A percentile compares a stretch with the other conserved stretches of the same genome.
These are phyloP conservation scores for Chalcosyrphus nemorum DNA, from an alignment of 2,888 invertebrate genomes.

Conservation along the genomic window DNA sequence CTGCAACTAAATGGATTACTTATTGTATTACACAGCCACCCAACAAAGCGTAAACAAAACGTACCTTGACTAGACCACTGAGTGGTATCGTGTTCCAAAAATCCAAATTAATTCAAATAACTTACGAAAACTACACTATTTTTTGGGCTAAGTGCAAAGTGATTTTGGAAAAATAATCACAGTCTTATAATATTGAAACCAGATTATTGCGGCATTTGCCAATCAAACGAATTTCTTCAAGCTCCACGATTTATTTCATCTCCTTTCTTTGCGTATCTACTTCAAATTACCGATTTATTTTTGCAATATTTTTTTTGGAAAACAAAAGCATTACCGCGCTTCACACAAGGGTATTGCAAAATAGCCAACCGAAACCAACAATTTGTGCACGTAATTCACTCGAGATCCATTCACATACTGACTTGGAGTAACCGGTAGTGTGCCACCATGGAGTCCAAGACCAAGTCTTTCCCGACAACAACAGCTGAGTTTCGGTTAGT, in stretches of 20 bases:
- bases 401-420: constrained; percentile 67
- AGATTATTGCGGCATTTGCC: constrained; percentile 23
- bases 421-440: constrained; percentile 51
- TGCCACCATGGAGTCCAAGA: constrained; percentile 40
- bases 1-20: not conserved
- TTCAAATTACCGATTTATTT: constrained; percentile 14
- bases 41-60: constrained; percentile 22
- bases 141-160: not conserved
- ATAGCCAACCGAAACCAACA: constrained; percentile 16
- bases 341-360: constrained; percentile 31
- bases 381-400: constrained; percentile 51
- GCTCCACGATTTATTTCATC: constrained; percentile 1
- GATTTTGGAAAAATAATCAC: not conserved
- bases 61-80: constrained; percentile 43
- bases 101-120: constrained; percentile 4
- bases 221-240: constrained; percentile 12
- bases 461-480: constrained; percentile 20
- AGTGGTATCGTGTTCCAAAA: not conserved
- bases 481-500: constrained; percentile 11
- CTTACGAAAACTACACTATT: constrained; percentile 3
- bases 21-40: constrained; percentile 9
- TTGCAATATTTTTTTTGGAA: constrained; percentile 37
- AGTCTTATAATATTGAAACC: not conserved
- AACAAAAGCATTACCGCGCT: constrained; percentile 31
- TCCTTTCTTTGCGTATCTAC: not conserved